These are phyloP conservation scores for Teleogryllus oceanicus DNA, from an alignment of 2,888 invertebrate species.

Conservation along the genomic window DNA sequence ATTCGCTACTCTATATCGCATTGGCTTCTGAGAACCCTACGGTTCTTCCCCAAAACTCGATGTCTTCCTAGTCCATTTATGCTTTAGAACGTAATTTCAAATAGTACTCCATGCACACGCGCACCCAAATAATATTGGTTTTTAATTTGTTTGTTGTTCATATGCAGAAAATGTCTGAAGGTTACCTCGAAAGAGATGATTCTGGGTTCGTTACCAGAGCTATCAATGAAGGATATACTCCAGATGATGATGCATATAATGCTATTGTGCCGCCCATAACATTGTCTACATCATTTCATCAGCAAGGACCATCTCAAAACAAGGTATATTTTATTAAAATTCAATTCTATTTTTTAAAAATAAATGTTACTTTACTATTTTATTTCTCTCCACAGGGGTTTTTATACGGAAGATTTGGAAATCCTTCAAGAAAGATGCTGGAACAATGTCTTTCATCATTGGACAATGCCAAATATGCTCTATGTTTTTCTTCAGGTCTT, in stretches of 20 bases:
- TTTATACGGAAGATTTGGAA: conserved; percentile 91
- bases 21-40: too few species aligned
- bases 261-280: conserved; percentile 23
- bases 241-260: neutral
- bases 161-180: neutral
- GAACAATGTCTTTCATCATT: conserved; percentile 86
- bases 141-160: too few species aligned
- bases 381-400: conserved; percentile 60
- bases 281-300: neutral
- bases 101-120: too few species aligned
- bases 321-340: neutral
- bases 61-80: too few species aligned
- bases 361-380: conserved; percentile 23
- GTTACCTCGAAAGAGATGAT: neutral
- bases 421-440: conserved; percentile 85
- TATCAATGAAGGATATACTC: neutral
- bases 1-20: too few species aligned
- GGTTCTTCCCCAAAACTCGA: too few species aligned
- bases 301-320: neutral
- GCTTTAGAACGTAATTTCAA: too few species aligned
- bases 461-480: conserved; percentile 81
- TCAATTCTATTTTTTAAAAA: too few species aligned
- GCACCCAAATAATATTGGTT: too few species aligned
- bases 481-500: conserved; percentile 85
- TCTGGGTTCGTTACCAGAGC: conserved; percentile 12